A percentile compares a stretch with the other conserved stretches of the same genome.
Evolutionary conservation across 2,797 vertebrate species (phyloP).

Genomic region (Bradypodion ventrale): DNA sequence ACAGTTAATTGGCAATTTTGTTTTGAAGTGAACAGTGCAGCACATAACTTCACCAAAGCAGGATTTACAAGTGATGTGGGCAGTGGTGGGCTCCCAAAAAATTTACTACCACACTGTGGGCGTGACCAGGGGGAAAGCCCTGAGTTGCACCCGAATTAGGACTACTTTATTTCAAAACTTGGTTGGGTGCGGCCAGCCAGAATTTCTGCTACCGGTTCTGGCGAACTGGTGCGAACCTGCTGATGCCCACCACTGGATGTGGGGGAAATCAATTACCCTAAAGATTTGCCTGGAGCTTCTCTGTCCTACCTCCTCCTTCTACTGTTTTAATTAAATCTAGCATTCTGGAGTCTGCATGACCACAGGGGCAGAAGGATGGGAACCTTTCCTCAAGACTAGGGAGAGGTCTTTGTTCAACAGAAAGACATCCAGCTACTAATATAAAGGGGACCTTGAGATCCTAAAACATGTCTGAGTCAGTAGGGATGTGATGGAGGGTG

Average conservation of each 20-base stretch:
- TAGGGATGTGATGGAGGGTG: background rate
- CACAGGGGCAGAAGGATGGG: conserved; percentile 31
- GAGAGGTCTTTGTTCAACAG: background rate
- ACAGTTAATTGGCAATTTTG: conserved; percentile 33
- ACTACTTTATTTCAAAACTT: too few species aligned
- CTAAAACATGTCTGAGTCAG: background rate
- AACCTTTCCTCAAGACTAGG: background rate
- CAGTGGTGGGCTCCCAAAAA: too few species aligned
- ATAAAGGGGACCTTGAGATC: background rate
- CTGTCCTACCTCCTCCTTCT: conserved; percentile 25
- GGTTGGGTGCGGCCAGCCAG: too few species aligned
- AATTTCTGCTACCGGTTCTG: too few species aligned
- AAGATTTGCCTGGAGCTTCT: conserved; percentile 55
- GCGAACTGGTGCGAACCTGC: too few species aligned
- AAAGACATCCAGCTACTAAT: background rate
- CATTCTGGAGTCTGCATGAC: conserved; percentile 8
- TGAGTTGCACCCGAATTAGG: too few species aligned
- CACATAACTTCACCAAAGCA: conserved; percentile 37
- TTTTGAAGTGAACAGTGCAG: conserved; percentile 21
- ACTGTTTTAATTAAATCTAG: conserved; percentile 50
- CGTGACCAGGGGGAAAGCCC: too few species aligned
- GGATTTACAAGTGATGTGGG: conserved; percentile 47
- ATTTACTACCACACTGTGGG: too few species aligned
- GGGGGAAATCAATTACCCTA: conserved; percentile 47
- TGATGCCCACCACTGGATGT: too few species aligned